phyloP scores from a whole-genome alignment of 1,140 invertebrate genomes.

The Helicoverpa zea region DNA sequence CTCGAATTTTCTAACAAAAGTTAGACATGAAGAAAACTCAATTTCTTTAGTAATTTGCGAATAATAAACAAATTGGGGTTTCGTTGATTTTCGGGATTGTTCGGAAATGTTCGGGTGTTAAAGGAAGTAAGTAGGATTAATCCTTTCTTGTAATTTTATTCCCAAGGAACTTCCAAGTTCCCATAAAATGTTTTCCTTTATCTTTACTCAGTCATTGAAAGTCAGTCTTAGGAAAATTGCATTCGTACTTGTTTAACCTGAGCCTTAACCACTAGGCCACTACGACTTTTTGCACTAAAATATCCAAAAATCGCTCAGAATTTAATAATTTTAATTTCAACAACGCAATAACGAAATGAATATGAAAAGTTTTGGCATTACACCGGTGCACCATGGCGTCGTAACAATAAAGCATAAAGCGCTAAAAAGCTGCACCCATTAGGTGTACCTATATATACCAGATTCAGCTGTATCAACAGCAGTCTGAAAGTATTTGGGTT shows the following conservation, averaged over 20 bases:
- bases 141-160: background rate
- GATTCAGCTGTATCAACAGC: background rate
- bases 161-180: no score
- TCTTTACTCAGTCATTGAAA: no score
- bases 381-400: background rate
- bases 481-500: background rate
- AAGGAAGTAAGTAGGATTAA: background rate
- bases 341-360: background rate
- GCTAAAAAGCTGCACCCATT: conserved; percentile 16
- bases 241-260: no score
- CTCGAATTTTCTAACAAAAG: conserved; percentile 1
- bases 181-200: no score
- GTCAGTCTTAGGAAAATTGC: no score
- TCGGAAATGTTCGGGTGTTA: background rate
- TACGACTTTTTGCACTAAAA: no score
- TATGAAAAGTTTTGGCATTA: background rate
- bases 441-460: background rate
- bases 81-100: background rate
- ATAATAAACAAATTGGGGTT: conserved; percentile 33
- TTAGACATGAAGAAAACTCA: conserved; percentile 26
- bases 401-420: conserved; percentile 7
- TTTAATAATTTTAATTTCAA: background rate
- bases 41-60: conserved; percentile 25
- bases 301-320: no score
- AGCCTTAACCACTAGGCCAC: no score